phyloP scores from a whole-genome alignment of 2,797 vertebrate genomes.

The Clangula hyemalis region DNA sequence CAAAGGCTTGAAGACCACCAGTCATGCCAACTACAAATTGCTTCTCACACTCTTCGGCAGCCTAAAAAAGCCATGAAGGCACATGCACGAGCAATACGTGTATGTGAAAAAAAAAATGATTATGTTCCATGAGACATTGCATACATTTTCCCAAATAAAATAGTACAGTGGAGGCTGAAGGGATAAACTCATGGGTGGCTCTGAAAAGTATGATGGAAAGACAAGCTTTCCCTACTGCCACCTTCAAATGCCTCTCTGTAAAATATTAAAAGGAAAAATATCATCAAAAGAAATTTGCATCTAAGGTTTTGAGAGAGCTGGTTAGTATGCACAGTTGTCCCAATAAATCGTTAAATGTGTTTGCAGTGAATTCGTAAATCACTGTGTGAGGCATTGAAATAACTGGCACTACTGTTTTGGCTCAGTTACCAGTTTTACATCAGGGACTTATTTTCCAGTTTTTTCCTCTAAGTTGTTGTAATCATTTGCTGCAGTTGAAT shows the following conservation, averaged over 20 bases:
- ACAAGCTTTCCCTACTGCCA: not conserved
- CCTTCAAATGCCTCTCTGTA: slow-evolving; percentile 21
- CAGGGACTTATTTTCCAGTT: slow-evolving; percentile 81
- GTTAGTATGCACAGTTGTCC: slow-evolving; percentile 56
- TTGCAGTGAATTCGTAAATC: slow-evolving; percentile 66
- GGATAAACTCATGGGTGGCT: slow-evolving; percentile 19
- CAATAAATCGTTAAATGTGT: slow-evolving; percentile 62
- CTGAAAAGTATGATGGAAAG: slow-evolving; percentile 27
- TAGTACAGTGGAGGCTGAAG: slow-evolving; percentile 31
- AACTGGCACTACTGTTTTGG: slow-evolving; percentile 84
- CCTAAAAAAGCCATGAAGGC: not conserved
- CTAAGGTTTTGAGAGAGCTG: slow-evolving; percentile 13
- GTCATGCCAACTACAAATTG: not conserved
- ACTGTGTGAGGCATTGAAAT: slow-evolving; percentile 73
- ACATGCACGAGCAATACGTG: not conserved
- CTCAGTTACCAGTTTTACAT: slow-evolving; percentile 74
- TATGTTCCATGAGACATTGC: slow-evolving; percentile 23
- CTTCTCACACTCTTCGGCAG: not conserved
- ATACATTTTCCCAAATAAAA: slow-evolving; percentile 60
- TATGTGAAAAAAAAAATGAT: not conserved
- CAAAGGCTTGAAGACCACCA: not conserved
- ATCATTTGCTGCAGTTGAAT: slow-evolving; percentile 75
- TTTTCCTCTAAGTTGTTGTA: slow-evolving; percentile 64
- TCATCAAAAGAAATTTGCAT: slow-evolving; percentile 45
- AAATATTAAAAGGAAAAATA: slow-evolving; percentile 55